Conservation (phyloP, 2,888 invertebrate species). For the Seira ritae region DNA sequence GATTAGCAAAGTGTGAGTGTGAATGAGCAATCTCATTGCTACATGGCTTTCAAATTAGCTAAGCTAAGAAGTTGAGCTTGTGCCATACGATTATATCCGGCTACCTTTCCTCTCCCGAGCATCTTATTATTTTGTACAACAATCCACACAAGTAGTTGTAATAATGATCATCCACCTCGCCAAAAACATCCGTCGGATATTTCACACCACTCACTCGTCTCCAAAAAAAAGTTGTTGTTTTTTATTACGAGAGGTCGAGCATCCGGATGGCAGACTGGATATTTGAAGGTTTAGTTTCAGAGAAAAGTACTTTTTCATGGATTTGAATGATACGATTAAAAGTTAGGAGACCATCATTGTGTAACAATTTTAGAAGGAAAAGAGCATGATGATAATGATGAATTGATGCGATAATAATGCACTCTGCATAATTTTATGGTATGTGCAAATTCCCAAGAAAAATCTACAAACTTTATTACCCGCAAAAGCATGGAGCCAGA, state of each 20-base stretch:
- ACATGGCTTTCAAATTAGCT: constrained; percentile 1
- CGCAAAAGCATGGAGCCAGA: not conserved
- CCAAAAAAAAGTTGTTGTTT: not conserved
- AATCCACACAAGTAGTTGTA: not conserved
- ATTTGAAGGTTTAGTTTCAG: too few species aligned
- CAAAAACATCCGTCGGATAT: not conserved
- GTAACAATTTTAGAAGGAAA: not conserved
- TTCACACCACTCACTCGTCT: not conserved
- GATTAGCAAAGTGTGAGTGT: not conserved
- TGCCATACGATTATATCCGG: not conserved
- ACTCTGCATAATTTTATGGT: constrained; percentile 26
- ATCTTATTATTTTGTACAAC: not conserved
- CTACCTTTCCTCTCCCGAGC: not conserved
- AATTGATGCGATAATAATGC: constrained; percentile 60
- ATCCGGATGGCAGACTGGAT: too few species aligned
- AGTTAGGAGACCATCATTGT: not conserved
- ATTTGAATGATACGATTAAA: not conserved
- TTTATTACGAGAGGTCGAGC: not conserved
- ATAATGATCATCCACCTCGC: not conserved
- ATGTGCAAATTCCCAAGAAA: constrained; percentile 40
- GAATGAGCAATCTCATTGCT: constrained; percentile 10
- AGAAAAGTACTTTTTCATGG: not conserved
- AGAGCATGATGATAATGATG: constrained; percentile 44
- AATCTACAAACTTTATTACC: constrained; percentile 11
- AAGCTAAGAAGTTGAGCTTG: not conserved